These are phyloP conservation scores for Pterocles orientalis DNA, from an alignment of 2,113 vertebrate species.

Conservation along the genomic window DNA sequence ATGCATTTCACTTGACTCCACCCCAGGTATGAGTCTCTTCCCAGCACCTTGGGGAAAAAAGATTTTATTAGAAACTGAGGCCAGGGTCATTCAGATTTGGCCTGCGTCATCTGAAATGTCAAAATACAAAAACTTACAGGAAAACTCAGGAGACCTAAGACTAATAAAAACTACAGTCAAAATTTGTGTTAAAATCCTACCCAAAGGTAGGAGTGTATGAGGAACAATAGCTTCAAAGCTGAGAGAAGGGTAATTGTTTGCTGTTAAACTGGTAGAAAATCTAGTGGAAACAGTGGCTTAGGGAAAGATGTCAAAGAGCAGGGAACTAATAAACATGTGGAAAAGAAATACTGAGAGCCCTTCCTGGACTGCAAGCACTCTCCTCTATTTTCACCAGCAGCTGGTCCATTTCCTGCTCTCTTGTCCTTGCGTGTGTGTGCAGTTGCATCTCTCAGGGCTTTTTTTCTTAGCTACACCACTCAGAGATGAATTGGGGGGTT, in stretches of 20 bases:
- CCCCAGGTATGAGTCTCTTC: background rate
- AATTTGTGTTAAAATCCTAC: background rate
- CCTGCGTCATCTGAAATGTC: background rate
- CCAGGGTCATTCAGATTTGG: background rate
- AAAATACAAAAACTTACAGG: background rate
- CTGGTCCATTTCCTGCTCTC: conserved; percentile 39
- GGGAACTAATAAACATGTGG: background rate
- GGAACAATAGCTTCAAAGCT: conserved; percentile 6
- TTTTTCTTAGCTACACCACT: background rate
- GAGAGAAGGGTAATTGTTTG: background rate
- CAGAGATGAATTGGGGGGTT: background rate
- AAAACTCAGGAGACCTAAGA: conserved; percentile 21
- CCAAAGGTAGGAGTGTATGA: background rate
- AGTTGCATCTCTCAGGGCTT: background rate
- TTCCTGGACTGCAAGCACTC: conserved; percentile 10
- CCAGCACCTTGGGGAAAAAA: background rate
- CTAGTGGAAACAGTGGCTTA: background rate
- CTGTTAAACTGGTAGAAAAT: background rate
- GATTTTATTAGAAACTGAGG: conserved; percentile 12
- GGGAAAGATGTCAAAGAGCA: conserved; percentile 38
- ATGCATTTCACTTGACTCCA: background rate
- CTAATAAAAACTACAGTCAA: conserved; percentile 1
- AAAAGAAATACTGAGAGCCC: conserved; percentile 6
- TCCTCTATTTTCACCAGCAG: background rate
- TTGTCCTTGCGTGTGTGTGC: background rate